A percentile compares a stretch with the other conserved stretches of the same genome.
Conservation (phyloP, 2,113 vertebrate species). For the Xiphophorus maculatus region DNA sequence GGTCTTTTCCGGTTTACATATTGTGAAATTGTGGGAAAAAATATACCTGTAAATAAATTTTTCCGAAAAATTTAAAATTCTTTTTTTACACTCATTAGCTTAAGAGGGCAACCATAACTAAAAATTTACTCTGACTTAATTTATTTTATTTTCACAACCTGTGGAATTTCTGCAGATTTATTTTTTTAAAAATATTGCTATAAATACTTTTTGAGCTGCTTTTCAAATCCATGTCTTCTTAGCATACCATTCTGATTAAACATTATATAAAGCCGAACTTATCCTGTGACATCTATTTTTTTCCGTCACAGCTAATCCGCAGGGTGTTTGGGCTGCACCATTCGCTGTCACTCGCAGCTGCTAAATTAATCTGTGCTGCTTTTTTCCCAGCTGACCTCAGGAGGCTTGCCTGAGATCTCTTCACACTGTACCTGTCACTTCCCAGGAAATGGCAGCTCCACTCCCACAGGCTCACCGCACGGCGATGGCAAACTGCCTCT, state of each 20-base stretch:
- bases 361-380: slow-evolving; percentile 47
- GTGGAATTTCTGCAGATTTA: not conserved
- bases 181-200: not conserved
- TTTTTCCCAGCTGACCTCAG: slow-evolving; percentile 45
- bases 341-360: slow-evolving; percentile 28
- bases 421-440: slow-evolving; percentile 60
- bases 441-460: slow-evolving; percentile 33
- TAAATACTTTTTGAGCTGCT: not conserved
- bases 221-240: not conserved
- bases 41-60: too few species aligned
- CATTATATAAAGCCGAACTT: not conserved
- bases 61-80: too few species aligned
- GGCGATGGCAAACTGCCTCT: slow-evolving; percentile 9
- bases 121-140: not conserved
- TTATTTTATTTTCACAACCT: not conserved
- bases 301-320: slow-evolving; percentile 16
- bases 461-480: slow-evolving; percentile 21
- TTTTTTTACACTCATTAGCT: too few species aligned
- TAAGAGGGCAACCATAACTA: not conserved
- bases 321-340: slow-evolving; percentile 13
- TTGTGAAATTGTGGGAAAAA: too few species aligned
- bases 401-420: slow-evolving; percentile 50
- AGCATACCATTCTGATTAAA: not conserved
- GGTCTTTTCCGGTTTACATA: too few species aligned
- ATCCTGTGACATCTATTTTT: slow-evolving; percentile 10